Base-by-base conservation (phyloP, 2,888 invertebrate species). In the Crematogaster levior region DNA sequence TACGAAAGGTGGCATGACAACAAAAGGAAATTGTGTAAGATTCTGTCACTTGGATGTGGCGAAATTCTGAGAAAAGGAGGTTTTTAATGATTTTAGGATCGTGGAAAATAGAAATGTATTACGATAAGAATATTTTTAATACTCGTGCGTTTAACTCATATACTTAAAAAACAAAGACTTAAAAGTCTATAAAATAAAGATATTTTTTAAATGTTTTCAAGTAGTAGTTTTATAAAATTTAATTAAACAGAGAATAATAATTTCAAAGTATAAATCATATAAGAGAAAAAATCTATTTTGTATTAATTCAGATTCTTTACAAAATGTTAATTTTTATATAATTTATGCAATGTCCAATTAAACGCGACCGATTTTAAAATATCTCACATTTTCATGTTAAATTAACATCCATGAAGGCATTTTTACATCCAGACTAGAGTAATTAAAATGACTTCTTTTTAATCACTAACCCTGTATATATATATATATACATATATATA, bases 401-500 rank as follows among this genome's bases (percentile, higher is more conserved):
- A 30, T 73, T 73, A 73, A 73, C 12, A 61, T 21, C 30, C 21
- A 73, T 21, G 21, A 61, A 73, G n/a, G 43, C 73, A 61, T 73
- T 60, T 43, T 46, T 43, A 72, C 34, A 72, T 72, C 1, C 70
- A 60, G 43, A 61, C 43, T 61, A 73, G 72, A 72, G 56, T 56
- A 72, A 27, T 72, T 58, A 74, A 30, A 61, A 65, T 51, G 37
- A 75, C 21, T 51, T 65, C 24, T 48, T 65, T 51, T 75, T 74
- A 65, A 34, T 51, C 37, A 46, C 56, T 24, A 61, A 73, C 21
- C 43, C 73, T 43, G 21, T 72, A 37, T 58, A 18, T 60, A 15
- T 70, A 53, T 24, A n/a, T n/a, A n/a, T n/a, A n/a, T n/a, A n/a
- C n/a, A n/a, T n/a, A n/a, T 70, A 37, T 58, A 18, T 60, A 61